phyloP scores from a whole-genome alignment of 2,888 invertebrate genomes.

The Nomada fucata region DNA sequence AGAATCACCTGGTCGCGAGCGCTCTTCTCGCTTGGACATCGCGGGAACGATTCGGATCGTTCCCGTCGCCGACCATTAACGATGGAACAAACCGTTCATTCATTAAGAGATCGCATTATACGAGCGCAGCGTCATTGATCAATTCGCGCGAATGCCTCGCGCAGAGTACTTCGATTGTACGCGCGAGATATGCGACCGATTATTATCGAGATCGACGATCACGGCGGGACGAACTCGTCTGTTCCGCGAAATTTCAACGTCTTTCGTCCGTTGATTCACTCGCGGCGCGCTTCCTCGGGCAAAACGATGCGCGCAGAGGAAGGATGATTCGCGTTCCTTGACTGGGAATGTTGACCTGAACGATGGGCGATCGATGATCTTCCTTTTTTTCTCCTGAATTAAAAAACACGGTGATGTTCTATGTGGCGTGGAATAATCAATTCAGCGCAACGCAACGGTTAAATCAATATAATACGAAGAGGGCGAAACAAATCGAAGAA shows the following conservation, averaged over 20 bases:
- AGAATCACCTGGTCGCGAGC: not conserved
- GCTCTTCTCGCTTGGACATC: not conserved
- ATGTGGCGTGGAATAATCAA: no score
- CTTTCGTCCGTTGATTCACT: not conserved
- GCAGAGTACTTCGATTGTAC: slow-evolving; percentile 13
- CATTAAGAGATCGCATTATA: slow-evolving; percentile 15
- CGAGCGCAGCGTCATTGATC: slow-evolving; percentile 6
- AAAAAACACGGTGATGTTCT: no score
- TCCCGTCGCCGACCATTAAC: not conserved
- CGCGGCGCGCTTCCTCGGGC: no score
- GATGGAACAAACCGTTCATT: slow-evolving; percentile 21
- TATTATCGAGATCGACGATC: slow-evolving; percentile 4
- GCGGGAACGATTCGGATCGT: no score
- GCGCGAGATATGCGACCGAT: not conserved
- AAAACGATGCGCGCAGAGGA: no score
- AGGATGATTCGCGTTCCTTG: no score
- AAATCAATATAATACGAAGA: no score
- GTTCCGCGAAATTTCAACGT: not conserved
- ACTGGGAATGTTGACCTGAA: no score
- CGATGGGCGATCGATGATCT: no score
- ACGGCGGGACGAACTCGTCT: not conserved
- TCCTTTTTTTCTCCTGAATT: no score
- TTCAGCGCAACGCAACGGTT: no score
- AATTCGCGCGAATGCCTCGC: slow-evolving; percentile 9
- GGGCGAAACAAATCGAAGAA: no score